Conservation (phyloP, 2,888 invertebrate species). For the Hoplodrina blanda region DNA sequence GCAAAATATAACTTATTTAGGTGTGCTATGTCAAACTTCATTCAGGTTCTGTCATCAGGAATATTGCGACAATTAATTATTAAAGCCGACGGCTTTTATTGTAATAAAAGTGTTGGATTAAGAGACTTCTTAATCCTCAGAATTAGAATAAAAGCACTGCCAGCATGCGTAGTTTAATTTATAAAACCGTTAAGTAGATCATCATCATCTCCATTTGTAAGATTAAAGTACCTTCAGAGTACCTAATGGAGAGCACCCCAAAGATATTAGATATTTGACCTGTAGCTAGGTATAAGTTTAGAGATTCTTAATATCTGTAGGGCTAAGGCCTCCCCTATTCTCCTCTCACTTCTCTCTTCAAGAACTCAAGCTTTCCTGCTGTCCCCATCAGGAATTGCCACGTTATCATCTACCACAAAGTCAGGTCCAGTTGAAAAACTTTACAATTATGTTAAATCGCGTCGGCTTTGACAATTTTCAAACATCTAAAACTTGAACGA, state of each 20-base stretch:
- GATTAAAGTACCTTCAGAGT: not conserved
- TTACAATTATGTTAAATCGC: conserved; percentile 1
- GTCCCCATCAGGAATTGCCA: not conserved
- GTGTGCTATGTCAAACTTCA: too few species aligned
- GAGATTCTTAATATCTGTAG: not conserved
- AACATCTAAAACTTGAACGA: conserved; percentile 34
- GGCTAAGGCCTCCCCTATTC: too few species aligned
- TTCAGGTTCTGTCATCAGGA: too few species aligned
- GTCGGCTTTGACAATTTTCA: conserved; percentile 17
- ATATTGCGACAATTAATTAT: not conserved
- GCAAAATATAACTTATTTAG: too few species aligned
- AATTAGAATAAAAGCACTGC: not conserved
- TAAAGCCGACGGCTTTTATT: not conserved
- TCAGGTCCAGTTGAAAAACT: not conserved
- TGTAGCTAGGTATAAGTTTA: not conserved
- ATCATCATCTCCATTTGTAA: too few species aligned
- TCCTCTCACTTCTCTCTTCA: not conserved
- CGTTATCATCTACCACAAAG: conserved; percentile 1
- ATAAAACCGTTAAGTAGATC: too few species aligned
- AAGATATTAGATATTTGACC: too few species aligned
- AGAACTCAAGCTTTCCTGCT: not conserved
- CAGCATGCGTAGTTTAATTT: not conserved
- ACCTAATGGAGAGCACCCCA: not conserved
- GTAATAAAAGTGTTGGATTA: too few species aligned
- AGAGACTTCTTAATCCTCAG: not conserved